A percentile compares a stretch with the other conserved stretches of the same genome.
These are phyloP conservation scores for Tinamus guttatus DNA, from an alignment of 2,113 vertebrate genomes.

Conservation along the genomic window DNA sequence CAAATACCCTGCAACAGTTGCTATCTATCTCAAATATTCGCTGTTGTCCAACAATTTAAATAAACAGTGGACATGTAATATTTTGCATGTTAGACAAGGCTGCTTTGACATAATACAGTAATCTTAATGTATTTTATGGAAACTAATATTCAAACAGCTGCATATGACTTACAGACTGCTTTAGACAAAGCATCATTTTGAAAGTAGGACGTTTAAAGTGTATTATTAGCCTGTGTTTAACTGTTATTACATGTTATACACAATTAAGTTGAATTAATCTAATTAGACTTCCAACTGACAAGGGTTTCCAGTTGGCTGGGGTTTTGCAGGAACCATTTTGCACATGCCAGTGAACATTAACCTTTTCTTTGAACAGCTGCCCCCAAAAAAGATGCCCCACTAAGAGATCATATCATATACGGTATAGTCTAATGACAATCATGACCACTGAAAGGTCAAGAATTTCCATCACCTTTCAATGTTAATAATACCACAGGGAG, in stretches of 20 bases:
- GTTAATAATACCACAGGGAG: background rate
- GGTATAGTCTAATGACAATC: background rate
- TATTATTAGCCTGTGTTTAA: background rate
- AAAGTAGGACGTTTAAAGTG: background rate
- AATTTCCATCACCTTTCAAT: conserved; percentile 33
- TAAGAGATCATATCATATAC: conserved; percentile 45
- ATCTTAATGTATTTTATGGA: background rate
- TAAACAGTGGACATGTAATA: background rate
- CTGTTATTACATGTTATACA: background rate
- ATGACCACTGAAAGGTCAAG: background rate
- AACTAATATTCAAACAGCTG: background rate
- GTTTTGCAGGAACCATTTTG: conserved; percentile 33
- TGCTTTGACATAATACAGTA: background rate
- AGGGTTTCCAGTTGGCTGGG: conserved; percentile 44
- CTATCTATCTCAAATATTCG: background rate
- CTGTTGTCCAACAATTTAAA: background rate
- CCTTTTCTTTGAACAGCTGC: conserved; percentile 32
- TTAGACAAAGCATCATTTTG: background rate
- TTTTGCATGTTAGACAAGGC: background rate
- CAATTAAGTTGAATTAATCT: conserved; percentile 54
- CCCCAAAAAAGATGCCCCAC: conserved; percentile 29
- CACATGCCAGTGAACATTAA: conserved; percentile 25
- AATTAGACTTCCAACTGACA: conserved; percentile 50
- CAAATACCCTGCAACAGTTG: background rate
- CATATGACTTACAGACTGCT: background rate